Conservation (phyloP, 2,888 invertebrate species). For the Tiliacea citrago region DNA sequence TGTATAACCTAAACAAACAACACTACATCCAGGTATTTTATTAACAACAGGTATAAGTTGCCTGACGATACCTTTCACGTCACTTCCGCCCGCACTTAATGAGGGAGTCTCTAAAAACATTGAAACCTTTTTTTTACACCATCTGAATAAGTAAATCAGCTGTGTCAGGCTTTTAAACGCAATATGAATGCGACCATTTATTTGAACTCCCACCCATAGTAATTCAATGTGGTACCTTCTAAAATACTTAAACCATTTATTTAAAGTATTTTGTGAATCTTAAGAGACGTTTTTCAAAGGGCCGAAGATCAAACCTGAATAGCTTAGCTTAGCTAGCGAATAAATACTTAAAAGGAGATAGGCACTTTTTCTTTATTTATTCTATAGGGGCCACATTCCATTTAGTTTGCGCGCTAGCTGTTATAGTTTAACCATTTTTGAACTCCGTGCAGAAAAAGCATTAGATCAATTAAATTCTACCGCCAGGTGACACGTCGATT, state of each 20-base stretch:
- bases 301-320: constrained; percentile 81
- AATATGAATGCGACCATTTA: constrained; percentile 62
- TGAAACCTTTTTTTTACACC: constrained; percentile 42
- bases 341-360: constrained; percentile 74
- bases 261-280: constrained; percentile 76
- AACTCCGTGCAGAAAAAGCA: neutral
- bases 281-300: constrained; percentile 78
- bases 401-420: constrained; percentile 30
- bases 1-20: constrained; percentile 3
- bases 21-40: neutral
- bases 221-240: constrained; percentile 67
- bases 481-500: constrained; percentile 22
- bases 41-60: neutral
- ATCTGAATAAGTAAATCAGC: constrained; percentile 44
- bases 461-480: constrained; percentile 14
- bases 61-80: constrained; percentile 25
- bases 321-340: constrained; percentile 79
- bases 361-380: constrained; percentile 71
- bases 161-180: constrained; percentile 53
- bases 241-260: constrained; percentile 75
- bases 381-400: constrained; percentile 53
- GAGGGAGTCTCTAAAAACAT: constrained; percentile 50
- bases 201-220: constrained; percentile 68
- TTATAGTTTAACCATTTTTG: constrained; percentile 13
- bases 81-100: constrained; percentile 48